Evolutionary conservation across 2,888 invertebrate species (phyloP).

Genomic region (Pristionchus japonicus): DNA sequence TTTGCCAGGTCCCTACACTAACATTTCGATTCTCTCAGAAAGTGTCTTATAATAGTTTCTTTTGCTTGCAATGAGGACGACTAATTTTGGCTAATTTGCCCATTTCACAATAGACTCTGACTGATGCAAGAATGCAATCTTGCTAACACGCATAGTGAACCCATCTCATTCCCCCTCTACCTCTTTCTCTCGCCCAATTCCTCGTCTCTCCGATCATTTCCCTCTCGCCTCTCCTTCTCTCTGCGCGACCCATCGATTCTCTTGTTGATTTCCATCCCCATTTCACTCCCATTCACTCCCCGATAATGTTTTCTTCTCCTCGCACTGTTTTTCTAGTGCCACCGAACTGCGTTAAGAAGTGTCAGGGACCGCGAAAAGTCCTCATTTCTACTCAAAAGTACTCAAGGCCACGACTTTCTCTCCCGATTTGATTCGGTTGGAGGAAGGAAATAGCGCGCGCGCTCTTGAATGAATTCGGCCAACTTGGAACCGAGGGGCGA

Average conservation of each 20-base stretch:
- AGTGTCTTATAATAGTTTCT: no score
- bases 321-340: background rate
- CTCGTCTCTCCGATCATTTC: background rate
- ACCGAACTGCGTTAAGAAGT: background rate
- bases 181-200: background rate
- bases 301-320: background rate
- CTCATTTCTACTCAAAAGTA: background rate
- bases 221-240: background rate
- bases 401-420: constrained; percentile 15
- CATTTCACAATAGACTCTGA: background rate
- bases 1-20: no score
- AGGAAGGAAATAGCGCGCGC: background rate
- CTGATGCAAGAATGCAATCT: background rate
- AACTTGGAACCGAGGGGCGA: background rate
- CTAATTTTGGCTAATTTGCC: no score
- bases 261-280: background rate
- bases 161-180: background rate
- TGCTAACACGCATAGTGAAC: background rate
- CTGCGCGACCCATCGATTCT: constrained; percentile 1
- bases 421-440: background rate
- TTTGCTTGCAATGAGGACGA: no score
- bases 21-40: no score
- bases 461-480: constrained; percentile 21
- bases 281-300: background rate
- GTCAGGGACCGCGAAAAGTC: background rate